Percentiles rank a stretch among this genome's conserved stretches.
Conservation (phyloP, 2,888 invertebrate genomes). For the Rhimphoctona megacephalus region DNA sequence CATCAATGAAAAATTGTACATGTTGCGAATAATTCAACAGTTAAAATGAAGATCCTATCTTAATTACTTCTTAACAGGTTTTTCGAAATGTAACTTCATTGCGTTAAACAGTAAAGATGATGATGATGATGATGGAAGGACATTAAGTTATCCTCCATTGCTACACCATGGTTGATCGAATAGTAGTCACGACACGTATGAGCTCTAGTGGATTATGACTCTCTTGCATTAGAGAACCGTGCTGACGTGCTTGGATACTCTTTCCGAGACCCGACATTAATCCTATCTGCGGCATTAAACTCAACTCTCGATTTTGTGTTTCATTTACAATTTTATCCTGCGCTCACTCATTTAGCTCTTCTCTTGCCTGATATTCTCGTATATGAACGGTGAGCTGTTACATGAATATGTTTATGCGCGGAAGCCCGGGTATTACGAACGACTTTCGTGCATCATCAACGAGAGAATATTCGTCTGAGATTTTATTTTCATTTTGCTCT, state of each 20-base stretch:
- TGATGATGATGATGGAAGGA: background rate
- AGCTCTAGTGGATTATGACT: background rate
- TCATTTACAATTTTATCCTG: slow-evolving; percentile 51
- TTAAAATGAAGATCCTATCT: too few species aligned
- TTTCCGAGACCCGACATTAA: slow-evolving; percentile 45
- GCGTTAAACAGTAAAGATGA: background rate
- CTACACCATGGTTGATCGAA: background rate
- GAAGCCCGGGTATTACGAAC: slow-evolving; percentile 7
- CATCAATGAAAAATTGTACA: background rate
- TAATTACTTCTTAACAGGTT: too few species aligned
- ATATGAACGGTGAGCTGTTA: background rate
- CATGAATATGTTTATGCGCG: slow-evolving; percentile 17
- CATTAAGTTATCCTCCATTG: background rate
- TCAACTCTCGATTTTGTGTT: slow-evolving; percentile 35
- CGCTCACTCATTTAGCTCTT: background rate
- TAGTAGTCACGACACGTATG: background rate
- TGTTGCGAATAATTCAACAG: too few species aligned
- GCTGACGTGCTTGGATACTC: slow-evolving; percentile 9
- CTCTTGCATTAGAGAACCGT: background rate
- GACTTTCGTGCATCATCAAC: slow-evolving; percentile 1
- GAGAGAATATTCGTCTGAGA: background rate
- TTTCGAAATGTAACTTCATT: too few species aligned
- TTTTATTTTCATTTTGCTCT: background rate
- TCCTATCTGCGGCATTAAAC: slow-evolving; percentile 55
- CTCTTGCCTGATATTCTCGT: background rate